Evolutionary conservation across 2,888 invertebrate species (phyloP), one percentile per base, ranked within the genome.

Genomic region (Chloroclystis v-ata): DNA sequence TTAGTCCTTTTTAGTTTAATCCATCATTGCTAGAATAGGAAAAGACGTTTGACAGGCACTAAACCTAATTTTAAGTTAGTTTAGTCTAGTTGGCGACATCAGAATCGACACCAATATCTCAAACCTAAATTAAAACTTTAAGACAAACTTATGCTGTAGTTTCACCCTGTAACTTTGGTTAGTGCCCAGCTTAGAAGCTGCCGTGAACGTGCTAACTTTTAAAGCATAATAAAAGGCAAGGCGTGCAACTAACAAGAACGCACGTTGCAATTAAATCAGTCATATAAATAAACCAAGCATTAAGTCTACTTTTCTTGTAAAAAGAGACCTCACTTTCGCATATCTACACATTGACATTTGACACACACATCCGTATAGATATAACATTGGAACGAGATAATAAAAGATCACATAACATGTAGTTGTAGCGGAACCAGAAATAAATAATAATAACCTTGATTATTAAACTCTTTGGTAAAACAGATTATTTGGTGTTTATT

Each of bases 241-340:
- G 37, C 30, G 42, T 45, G 50, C 52, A 44, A 48, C n/a, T 35
- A 47, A 38, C 41, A 49, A 45, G 38, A 39, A 46, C 50, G 52
- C 35, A 38, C 24, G 26, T 41, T 48, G 11, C 35, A 52, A 43
- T 56, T 49, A 52, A 37, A 29, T 43, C 38, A 28, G 10, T 28
- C 4, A 2, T 2, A 9, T 6, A 6, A 9, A 2, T 28, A 28
- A 4, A 28, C 28, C 2, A 10, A 10, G 10, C 10, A 10, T 8
- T 7, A 10, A 10, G 10, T 10, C 10, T 3, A 28, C 9, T 28
- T 10, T 28, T 28, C 3, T 9, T 10, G 8, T 26, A 9, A 7
- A 26, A 26, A 8, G 9, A 9, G 6, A 28, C 9, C 44, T 24
- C 24, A 24, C 2, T 26, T 41, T 45, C 37, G 16, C 37, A 32